Base-by-base conservation (phyloP, 2,113 vertebrate genomes). In the Puma concolor region DNA sequence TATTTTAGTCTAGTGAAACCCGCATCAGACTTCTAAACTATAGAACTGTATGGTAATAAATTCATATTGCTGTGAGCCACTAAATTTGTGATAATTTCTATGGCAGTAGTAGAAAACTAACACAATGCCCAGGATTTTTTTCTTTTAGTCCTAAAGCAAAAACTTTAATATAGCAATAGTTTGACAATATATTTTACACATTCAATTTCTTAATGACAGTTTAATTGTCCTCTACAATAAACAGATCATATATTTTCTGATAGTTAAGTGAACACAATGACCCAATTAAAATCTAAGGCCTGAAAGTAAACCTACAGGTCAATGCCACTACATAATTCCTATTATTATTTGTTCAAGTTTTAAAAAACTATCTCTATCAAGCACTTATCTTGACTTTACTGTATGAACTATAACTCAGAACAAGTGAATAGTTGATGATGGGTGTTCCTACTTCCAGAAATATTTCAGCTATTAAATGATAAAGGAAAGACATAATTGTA, bases 271-370 rank as follows among this genome's bases (percentile, higher is more conserved):
- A 94, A 94, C n/a, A 82, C 71, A 90, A 41, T 95, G 88, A 88
- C 7, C 93, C 72, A 97, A 96, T 96, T 97, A 97, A 98, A 97
- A 89, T 64, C 76, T 57, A 91, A 95, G 23, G 15, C 41, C 38
- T 94, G 52, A 86, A 66, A 89, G 41, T 57, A 96, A 50, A 93
- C 48, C 60, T 93, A 80, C 48, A 93, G 38, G 94, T 88, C 76
- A 74, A 38, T 3, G 48, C 48, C 21, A 44, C 3, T 44, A 86
- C 25, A 89, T 0, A 71, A 15, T 27, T 96, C 31, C 31, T 63
- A 48, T 63, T 93, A 36, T 66, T 95, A 52, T 16, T 94, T 69
- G 31, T 63, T 95, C 74, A 88, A 64, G 12, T 84, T 88, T 74
- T 66, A 27, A 87, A 74, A 91, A 94, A 79, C 1, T 9, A 1